These are phyloP conservation scores for Phalacrocorax pelagicus DNA, from an alignment of 2,113 vertebrate species.

Conservation along the genomic window DNA sequence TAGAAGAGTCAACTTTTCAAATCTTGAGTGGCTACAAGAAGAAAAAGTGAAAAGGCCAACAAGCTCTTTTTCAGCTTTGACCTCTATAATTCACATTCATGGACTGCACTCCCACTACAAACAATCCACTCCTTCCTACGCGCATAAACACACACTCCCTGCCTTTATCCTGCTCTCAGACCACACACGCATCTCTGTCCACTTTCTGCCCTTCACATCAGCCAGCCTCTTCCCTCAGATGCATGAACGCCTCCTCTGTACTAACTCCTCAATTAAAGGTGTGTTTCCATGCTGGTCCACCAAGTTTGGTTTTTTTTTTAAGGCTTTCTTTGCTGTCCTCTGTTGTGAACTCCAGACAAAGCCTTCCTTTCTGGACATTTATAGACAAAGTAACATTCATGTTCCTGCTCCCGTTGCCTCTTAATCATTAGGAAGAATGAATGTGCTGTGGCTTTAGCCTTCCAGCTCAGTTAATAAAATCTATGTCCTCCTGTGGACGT, in stretches of 20 bases:
- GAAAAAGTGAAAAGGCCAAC: neutral
- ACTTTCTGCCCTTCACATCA: neutral
- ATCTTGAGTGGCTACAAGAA: neutral
- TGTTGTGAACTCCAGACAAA: neutral
- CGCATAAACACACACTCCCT: neutral
- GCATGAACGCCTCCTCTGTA: neutral
- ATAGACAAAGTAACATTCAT: neutral
- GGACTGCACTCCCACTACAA: slow-evolving; percentile 21
- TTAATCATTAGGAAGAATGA: neutral
- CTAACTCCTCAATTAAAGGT: neutral
- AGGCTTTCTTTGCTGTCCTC: neutral
- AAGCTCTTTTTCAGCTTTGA: neutral
- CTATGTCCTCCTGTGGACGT: neutral
- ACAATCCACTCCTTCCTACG: neutral
- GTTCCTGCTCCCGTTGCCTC: neutral
- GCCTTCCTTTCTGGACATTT: neutral
- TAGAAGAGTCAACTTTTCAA: neutral
- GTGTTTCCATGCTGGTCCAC: neutral
- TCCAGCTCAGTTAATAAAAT: neutral
- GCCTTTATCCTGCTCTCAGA: neutral
- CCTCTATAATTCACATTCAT: neutral
- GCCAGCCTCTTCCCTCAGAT: neutral
- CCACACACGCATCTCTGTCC: neutral
- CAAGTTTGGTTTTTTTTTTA: neutral
- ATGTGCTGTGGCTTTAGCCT: neutral